These are phyloP conservation scores for Silurus asotus DNA, from an alignment of 2,113 vertebrate genomes.

Conservation along the genomic window DNA sequence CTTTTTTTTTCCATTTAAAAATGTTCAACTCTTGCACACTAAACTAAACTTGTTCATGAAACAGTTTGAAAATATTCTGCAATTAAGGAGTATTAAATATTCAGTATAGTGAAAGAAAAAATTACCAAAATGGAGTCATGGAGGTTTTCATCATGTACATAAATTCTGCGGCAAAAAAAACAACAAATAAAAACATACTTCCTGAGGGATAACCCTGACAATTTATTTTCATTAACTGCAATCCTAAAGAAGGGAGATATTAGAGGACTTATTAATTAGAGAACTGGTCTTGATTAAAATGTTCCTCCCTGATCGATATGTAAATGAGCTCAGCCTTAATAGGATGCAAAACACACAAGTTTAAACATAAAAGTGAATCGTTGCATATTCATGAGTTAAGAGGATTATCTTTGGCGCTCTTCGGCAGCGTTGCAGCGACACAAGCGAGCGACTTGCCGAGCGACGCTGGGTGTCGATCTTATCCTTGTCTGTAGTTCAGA, in stretches of 20 bases:
- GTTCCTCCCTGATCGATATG: conserved; percentile 42
- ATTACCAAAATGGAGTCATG: neutral
- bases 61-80: too few relatives aligned
- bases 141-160: neutral
- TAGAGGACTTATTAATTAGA: neutral
- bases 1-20: neutral
- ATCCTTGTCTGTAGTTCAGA: conserved; percentile 25
- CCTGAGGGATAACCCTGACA: neutral
- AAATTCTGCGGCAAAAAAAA: neutral
- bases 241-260: conserved; percentile 30
- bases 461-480: neutral
- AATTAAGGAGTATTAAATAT: neutral
- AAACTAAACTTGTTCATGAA: neutral
- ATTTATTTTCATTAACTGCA: conserved; percentile 28
- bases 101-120: neutral
- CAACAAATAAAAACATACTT: too few relatives aligned
- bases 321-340: conserved; percentile 47
- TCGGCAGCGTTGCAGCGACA: conserved; percentile 33
- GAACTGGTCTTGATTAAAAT: conserved; percentile 48
- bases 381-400: conserved; percentile 56
- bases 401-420: conserved; percentile 49
- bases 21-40: neutral
- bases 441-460: conserved; percentile 19
- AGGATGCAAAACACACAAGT: conserved; percentile 36
- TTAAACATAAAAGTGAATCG: conserved; percentile 42